Evolutionary conservation across 2,888 invertebrate genomes (phyloP), one percentile per base, ranked within the genome.

Genomic region (Caenorhabditis sinica): DNA sequence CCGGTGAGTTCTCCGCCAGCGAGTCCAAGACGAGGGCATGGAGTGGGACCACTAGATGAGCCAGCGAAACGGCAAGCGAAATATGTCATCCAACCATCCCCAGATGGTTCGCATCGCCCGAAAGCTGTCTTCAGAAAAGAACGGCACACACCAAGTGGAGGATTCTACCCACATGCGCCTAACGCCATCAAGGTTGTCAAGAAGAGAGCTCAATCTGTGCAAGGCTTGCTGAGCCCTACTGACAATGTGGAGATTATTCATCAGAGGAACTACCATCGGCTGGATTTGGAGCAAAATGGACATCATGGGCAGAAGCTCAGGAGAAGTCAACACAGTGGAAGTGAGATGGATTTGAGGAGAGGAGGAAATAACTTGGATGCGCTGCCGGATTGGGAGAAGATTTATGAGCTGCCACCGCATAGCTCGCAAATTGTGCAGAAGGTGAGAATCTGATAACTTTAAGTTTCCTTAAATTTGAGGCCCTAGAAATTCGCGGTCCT

Each of bases 331-430:
- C 74, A 79, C 25, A 71, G 79, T 4, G 79, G 80, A 65, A 79
- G 75, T 69, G 83, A 86, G 51, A 40, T 65, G 40, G 85, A 85
- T 28, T 61, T 85, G 72, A 82, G 85, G 45, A 49, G 45, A n/a
- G n/a, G n/a, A n/a, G n/a, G n/a, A 23, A 40, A 30, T n/a, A 56
- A 30, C 8, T 60, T 72, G 33, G 84, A 84, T 11, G 40, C 40
- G 40, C 33, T 84, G 51, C 86, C 87, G n/a, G 92, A 92, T 63
- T 92, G 92, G 92, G 92, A 92, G 84, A 91, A 92, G 81, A 92
- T 92, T 77, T 92, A 92, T 86, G 92, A 91, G 51, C 85, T 92
- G 15, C 92, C 92, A n/a, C 91, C 91, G 15, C 92, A 93, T 76
- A 88, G 91, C 6, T 92, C 92, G 5, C 90, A 91, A 20, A 85